Conservation (phyloP, 2,113 vertebrate species). For the Megaceryle torquata region DNA sequence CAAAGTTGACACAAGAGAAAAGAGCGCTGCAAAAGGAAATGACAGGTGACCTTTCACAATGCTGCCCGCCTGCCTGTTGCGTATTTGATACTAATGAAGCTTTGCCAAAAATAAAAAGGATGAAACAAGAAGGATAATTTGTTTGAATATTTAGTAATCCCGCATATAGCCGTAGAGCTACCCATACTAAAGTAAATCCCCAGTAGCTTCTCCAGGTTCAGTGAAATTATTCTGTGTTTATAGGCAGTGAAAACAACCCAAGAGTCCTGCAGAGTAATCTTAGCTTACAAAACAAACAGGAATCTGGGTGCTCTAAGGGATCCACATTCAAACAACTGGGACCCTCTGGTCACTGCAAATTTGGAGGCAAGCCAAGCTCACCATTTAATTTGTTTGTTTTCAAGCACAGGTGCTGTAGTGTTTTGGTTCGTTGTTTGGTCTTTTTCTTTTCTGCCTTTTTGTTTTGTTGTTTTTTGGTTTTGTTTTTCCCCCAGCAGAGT, state of each 20-base stretch:
- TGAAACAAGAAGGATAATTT: not conserved
- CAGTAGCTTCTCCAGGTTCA: not conserved
- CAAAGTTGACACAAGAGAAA: not conserved
- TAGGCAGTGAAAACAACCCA: not conserved
- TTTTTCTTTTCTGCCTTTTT: not conserved
- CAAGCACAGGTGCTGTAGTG: not conserved
- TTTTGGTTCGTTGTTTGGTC: not conserved
- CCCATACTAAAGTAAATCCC: not conserved
- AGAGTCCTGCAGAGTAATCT: not conserved
- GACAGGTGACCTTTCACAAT: slow-evolving; percentile 26
- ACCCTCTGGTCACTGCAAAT: not conserved
- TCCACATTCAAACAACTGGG: not conserved
- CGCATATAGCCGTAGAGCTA: not conserved
- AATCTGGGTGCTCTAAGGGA: not conserved
- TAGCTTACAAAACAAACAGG: slow-evolving; percentile 20
- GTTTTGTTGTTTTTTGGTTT: not conserved
- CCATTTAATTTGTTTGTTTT: not conserved
- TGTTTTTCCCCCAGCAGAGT: not conserved
- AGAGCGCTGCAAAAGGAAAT: not conserved
- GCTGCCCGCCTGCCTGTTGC: slow-evolving; percentile 2
- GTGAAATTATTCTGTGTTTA: slow-evolving; percentile 1
- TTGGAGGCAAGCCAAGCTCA: not conserved
- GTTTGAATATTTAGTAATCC: slow-evolving; percentile 16
- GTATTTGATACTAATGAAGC: slow-evolving; percentile 13
- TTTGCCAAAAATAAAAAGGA: not conserved